phyloP scores from a whole-genome alignment of 2,797 vertebrate species.

The Gymnoscopelus microlampas region DNA sequence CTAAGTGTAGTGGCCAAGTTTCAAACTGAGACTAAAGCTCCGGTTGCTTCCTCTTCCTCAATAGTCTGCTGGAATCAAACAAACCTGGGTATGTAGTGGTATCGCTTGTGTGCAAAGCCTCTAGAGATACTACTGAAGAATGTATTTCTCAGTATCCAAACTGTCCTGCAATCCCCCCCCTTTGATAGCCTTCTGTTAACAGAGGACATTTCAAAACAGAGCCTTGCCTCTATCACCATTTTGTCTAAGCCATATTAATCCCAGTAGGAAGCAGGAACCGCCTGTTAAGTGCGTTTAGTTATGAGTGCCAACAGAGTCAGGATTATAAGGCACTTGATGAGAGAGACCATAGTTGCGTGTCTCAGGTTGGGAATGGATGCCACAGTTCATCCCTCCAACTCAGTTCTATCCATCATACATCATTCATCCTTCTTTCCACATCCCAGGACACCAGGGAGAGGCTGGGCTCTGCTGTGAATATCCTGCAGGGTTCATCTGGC shows the following conservation, averaged over 20 bases:
- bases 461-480: conserved; percentile 42
- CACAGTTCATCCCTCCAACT: conserved; percentile 38
- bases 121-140: too few species aligned
- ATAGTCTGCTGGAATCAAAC: too few species aligned
- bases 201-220: conserved; percentile 31
- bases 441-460: conserved; percentile 51
- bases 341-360: conserved; percentile 31
- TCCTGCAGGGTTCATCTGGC: conserved; percentile 33
- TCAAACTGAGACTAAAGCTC: too few species aligned
- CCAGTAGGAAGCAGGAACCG: conserved; percentile 44
- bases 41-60: too few species aligned
- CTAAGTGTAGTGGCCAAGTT: too few species aligned
- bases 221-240: conserved; percentile 21
- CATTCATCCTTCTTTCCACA: conserved; percentile 30
- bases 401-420: conserved; percentile 35
- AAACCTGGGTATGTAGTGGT: too few species aligned
- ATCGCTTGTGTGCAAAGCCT: too few species aligned
- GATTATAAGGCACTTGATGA: conserved; percentile 42
- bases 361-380: conserved; percentile 21
- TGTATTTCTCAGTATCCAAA: too few species aligned
- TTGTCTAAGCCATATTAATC: conserved; percentile 47
- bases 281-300: conserved; percentile 55
- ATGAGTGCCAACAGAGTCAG: conserved; percentile 47
- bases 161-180: too few species aligned
- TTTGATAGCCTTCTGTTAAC: too few species aligned